phyloP scores from a whole-genome alignment of 2,113 vertebrate species.

The Sterna hirundo region DNA sequence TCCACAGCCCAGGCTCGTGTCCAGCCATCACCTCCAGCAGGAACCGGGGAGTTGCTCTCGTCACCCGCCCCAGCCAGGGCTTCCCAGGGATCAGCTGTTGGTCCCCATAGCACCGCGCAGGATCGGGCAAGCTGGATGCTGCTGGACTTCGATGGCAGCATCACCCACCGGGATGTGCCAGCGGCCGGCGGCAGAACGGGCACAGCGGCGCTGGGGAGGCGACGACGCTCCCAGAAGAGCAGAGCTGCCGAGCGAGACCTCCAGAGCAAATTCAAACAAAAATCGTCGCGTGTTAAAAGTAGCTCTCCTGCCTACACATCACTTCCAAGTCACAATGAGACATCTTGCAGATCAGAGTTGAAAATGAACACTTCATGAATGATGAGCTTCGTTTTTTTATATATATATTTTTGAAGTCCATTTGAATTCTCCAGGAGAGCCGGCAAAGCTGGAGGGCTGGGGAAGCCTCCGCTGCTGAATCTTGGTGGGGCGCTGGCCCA shows the following conservation, averaged over 20 bases:
- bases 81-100: background rate
- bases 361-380: conserved; percentile 13
- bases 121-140: accelerated
- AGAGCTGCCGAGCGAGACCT: background rate
- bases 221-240: background rate
- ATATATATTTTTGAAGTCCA: background rate
- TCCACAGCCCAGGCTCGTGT: background rate
- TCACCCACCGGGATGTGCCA: background rate
- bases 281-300: background rate
- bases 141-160: too few species aligned
- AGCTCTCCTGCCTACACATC: background rate
- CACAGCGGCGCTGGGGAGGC: background rate
- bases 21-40: background rate
- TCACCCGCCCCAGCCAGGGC: background rate
- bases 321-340: background rate
- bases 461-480: background rate
- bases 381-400: background rate
- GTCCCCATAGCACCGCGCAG: background rate
- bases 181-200: background rate
- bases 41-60: background rate
- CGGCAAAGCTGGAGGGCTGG: background rate
- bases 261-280: background rate
- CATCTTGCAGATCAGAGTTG: background rate
- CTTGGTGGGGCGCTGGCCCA: too few species aligned
- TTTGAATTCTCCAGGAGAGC: background rate